A percentile compares a stretch with the other conserved stretches of the same genome.
These are phyloP conservation scores for Rhyacophila brunnea DNA, from an alignment of 1,140 invertebrate species.

Conservation along the genomic window DNA sequence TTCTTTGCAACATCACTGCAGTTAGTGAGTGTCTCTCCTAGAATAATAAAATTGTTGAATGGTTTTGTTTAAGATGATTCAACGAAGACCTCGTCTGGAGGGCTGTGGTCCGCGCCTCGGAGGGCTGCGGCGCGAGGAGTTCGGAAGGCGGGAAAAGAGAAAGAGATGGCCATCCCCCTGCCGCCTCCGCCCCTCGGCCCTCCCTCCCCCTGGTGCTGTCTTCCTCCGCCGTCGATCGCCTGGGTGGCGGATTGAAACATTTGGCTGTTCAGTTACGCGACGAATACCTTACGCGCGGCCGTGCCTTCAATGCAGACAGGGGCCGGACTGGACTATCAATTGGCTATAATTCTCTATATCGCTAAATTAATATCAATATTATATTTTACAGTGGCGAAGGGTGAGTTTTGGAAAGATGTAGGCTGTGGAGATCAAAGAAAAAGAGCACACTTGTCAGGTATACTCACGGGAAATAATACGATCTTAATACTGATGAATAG, in stretches of 20 bases:
- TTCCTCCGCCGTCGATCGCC: conserved; percentile 3
- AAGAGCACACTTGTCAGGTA: no score
- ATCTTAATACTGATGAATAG: no score
- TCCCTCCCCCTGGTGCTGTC: not conserved
- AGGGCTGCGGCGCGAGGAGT: not conserved
- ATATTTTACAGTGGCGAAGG: no score
- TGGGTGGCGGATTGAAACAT: conserved; percentile 32
- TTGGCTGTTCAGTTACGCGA: conserved; percentile 29
- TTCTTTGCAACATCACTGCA: no score
- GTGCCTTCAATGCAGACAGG: not conserved
- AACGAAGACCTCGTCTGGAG: not conserved
- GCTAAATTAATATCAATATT: no score
- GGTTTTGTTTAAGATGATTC: not conserved
- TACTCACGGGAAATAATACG: no score
- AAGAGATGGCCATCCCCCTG: not conserved
- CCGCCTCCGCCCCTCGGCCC: not conserved
- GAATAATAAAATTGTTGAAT: not conserved
- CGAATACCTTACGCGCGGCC: not conserved
- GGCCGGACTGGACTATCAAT: conserved; percentile 4
- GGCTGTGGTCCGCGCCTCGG: not conserved
- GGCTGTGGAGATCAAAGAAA: no score
- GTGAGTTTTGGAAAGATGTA: no score
- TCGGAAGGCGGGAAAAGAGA: conserved; percentile 2
- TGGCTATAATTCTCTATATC: not conserved
- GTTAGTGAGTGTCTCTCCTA: no score